phyloP scores from a whole-genome alignment of 2,797 vertebrate species.

The Forpus xanthops region DNA sequence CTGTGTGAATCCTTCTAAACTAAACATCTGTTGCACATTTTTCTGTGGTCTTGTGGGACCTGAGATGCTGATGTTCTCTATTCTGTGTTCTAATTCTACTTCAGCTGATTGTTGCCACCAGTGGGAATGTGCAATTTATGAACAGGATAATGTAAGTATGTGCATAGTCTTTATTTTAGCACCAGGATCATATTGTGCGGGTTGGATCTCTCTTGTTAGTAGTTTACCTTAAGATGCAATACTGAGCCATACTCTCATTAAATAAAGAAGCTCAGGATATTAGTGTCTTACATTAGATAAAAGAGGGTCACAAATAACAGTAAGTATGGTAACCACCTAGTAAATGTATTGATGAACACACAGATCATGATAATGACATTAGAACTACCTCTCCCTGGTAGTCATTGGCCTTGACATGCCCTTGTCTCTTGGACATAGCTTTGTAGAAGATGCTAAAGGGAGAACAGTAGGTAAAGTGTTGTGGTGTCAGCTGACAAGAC shows the following conservation, averaged over 20 bases:
- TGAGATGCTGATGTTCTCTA: not conserved
- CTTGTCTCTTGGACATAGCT: not conserved
- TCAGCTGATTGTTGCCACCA: not conserved
- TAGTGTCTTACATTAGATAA: not conserved
- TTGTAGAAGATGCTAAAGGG: not conserved
- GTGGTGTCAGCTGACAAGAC: no score
- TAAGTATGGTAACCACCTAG: not conserved
- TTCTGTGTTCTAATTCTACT: not conserved
- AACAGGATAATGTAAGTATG: not conserved
- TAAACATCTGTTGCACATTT: accelerated
- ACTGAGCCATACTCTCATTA: no score
- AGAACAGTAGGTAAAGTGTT: not conserved
- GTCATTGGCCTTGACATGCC: not conserved
- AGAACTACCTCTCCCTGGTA: not conserved
- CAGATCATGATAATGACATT: not conserved
- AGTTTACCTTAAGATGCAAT: no score
- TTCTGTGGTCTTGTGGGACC: not conserved
- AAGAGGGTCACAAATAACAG: not conserved
- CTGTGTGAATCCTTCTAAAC: not conserved
- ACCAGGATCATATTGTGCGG: not conserved
- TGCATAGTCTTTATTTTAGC: not conserved
- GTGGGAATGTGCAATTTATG: not conserved
- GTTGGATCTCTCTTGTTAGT: not conserved
- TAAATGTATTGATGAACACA: not conserved
- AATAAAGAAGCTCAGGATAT: not conserved